Evolutionary conservation across 2,797 vertebrate genomes (phyloP).

Genomic region (Vireo griseus): DNA sequence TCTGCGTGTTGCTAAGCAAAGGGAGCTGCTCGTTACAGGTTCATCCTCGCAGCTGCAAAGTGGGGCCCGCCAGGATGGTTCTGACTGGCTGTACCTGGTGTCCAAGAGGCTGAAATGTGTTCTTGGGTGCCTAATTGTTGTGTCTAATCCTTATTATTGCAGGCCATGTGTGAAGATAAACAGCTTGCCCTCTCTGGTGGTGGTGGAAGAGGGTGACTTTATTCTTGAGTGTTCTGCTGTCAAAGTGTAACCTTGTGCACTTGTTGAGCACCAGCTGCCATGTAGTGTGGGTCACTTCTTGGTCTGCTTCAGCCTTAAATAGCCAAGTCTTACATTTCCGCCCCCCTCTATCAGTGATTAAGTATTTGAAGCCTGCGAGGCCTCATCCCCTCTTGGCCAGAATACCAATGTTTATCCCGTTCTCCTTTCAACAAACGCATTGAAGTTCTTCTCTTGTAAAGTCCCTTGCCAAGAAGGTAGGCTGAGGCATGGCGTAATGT

Average conservation of each 20-base stretch:
- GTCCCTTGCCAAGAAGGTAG: not conserved
- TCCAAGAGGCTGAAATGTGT: not conserved
- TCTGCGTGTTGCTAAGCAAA: not conserved
- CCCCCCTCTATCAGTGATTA: no score
- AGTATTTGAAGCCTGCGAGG: not conserved
- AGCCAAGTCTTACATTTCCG: not conserved
- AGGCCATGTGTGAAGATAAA: not conserved
- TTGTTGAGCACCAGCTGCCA: not conserved
- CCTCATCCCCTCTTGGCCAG: not conserved
- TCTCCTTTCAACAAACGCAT: not conserved
- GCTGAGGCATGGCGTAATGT: not conserved
- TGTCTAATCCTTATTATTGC: not conserved
- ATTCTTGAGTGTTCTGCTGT: not conserved
- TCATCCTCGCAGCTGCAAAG: not conserved
- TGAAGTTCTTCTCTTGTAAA: not conserved
- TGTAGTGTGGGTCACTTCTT: not conserved
- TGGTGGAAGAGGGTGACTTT: not conserved
- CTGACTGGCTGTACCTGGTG: not conserved
- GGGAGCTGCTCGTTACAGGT: not conserved
- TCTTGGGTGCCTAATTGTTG: fast-evolving
- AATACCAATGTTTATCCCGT: not conserved
- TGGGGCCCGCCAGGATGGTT: not conserved
- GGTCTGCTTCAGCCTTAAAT: not conserved
- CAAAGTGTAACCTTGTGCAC: not conserved
- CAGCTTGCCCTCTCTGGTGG: not conserved